Evolutionary conservation across 2,797 vertebrate genomes (phyloP).

Genomic region (Karalla daura): DNA sequence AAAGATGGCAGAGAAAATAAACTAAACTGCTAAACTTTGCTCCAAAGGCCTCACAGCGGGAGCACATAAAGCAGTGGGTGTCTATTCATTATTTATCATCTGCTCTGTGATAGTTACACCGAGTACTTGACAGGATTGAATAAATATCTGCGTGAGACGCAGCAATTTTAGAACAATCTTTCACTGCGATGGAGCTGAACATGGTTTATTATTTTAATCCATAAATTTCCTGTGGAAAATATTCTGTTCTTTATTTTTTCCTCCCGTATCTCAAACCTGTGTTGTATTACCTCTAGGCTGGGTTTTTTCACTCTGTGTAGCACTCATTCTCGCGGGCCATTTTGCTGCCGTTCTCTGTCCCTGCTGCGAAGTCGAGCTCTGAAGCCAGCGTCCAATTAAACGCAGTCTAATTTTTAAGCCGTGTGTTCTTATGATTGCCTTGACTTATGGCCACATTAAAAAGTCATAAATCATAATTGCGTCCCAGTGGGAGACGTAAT

Average conservation of each 20-base stretch:
- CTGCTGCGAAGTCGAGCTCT: conserved; percentile 39
- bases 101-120: no score
- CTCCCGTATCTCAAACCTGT: no score
- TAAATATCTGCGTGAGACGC: conserved; percentile 35
- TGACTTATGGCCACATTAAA: conserved; percentile 71
- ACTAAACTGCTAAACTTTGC: no score
- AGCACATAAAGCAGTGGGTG: no score
- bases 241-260: neutral
- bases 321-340: conserved; percentile 13
- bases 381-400: conserved; percentile 62
- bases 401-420: conserved; percentile 43
- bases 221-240: conserved; percentile 38
- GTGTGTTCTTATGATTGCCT: conserved; percentile 61
- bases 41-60: no score
- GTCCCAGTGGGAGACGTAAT: conserved; percentile 52
- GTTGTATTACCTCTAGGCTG: no score
- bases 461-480: conserved; percentile 71
- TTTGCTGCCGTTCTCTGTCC: conserved; percentile 13
- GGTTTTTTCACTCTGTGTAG: conserved; percentile 18
- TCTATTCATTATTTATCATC: no score
- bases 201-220: conserved; percentile 50
- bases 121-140: neutral
- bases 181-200: conserved; percentile 16
- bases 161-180: conserved; percentile 42
- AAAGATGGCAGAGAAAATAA: no score